A percentile compares a stretch with the other conserved stretches of the same genome.
Conservation (phyloP, 2,113 vertebrate species). For the Calidris pugnax region DNA sequence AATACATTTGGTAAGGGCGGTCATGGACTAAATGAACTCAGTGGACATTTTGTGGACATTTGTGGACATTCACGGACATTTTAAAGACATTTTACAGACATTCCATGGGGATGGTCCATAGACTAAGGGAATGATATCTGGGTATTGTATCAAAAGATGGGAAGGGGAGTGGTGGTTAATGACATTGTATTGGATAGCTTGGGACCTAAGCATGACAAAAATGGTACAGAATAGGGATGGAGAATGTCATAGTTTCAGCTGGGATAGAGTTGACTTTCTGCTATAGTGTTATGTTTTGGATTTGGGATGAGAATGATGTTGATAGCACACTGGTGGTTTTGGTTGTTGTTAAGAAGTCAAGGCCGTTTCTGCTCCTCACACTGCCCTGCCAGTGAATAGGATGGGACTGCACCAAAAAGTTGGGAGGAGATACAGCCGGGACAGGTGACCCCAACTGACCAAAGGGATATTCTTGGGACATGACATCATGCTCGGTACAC, state of each 20-base stretch:
- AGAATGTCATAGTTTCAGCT: not conserved
- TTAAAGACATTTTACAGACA: not conserved
- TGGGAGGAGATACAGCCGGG: not conserved
- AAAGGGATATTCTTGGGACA: not conserved
- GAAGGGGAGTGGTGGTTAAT: not conserved
- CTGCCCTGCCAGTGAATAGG: not conserved
- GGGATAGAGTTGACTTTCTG: not conserved
- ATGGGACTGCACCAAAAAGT: not conserved
- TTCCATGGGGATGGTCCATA: not conserved
- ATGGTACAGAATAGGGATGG: not conserved
- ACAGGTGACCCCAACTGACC: not conserved
- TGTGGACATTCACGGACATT: not conserved
- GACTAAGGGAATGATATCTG: not conserved
- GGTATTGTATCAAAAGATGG: not conserved
- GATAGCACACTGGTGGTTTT: not conserved
- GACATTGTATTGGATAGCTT: not conserved
- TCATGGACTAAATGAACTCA: not conserved
- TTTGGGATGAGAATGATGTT: not conserved
- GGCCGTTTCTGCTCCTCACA: not conserved
- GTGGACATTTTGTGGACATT: not conserved
- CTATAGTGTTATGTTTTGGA: not conserved
- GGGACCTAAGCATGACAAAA: not conserved
- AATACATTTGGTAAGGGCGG: not conserved
- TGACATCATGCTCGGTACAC: not conserved
- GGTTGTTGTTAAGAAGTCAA: not conserved